Base-by-base conservation (phyloP, 2,888 invertebrate species). In the Drosophila hamatofila region DNA sequence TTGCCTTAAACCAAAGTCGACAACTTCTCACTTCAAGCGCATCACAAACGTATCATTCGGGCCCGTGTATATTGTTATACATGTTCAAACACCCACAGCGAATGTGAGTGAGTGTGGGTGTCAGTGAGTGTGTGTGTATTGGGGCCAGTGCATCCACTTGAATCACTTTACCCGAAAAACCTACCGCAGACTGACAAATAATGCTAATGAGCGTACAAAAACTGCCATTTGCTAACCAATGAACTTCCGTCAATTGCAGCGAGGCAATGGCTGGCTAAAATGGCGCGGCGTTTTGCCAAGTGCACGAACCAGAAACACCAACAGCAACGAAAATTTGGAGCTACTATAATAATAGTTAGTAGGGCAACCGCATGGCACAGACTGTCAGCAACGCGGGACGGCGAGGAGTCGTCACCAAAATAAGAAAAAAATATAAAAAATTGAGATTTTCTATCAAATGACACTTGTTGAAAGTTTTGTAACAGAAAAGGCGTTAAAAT, bases 151-250 rank as follows among this genome's bases (percentile, higher is more conserved):
- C 66, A 77, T 66, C 73, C 88, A 72, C 85, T 84, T 72, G 75
- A 79, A 79, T 80, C 82, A 80, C 79, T 87, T 80, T 68, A 75
- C 42, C 88, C 76, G 51, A 71, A 79, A 78, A 81, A 73, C 66
- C 73, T 73, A 80, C 77, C 83, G 70, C 71, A 88, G 76, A 84
- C 86, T 89, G 86, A 86, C 86, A 86, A 86, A 86, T 86, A 86
- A 89, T 86, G 86, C 86, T 86, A 86, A 86, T 86, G 86, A 86
- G 86, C 85, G 88, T 83, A 88, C 83, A 86, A 85, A 88, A 85
- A 86, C 89, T 86, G 89, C 79, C 89, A 86, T 86, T 86, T 86
- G 88, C 85, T 86, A 86, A 86, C 86, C 84, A 84, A 84, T 84
- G 84, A 84, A 84, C 84, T 84, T 84, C 84, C 84, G 84, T 88